A percentile compares a stretch with the other conserved stretches of the same genome.
Conservation (phyloP, 2,888 invertebrate species). For the Parthenolecanium corni region DNA sequence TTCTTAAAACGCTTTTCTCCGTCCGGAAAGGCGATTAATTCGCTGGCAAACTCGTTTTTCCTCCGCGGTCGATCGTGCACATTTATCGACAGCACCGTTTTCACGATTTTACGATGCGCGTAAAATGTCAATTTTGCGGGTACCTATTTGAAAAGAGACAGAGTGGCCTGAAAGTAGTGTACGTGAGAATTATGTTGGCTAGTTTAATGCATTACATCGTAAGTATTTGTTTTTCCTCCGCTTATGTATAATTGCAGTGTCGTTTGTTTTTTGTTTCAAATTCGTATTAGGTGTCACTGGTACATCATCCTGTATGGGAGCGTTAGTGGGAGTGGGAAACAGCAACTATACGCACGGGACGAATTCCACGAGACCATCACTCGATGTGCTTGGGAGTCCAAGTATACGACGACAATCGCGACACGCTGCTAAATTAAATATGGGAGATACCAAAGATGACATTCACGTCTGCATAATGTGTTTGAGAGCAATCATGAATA, state of each 20-base stretch:
- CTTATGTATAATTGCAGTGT: neutral
- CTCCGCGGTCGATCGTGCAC: neutral
- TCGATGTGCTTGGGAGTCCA: constrained; percentile 55
- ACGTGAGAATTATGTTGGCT: neutral
- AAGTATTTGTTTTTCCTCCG: too few relatives aligned
- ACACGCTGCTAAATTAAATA: constrained; percentile 77
- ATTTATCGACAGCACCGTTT: neutral
- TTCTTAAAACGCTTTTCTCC: neutral
- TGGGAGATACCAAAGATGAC: constrained; percentile 94
- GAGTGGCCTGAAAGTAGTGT: neutral
- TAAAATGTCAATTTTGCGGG: neutral
- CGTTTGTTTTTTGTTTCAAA: neutral
- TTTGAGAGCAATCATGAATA: constrained; percentile 98
- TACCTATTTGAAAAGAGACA: neutral
- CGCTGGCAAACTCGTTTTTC: neutral
- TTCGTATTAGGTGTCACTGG: constrained; percentile 9
- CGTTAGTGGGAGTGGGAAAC: constrained; percentile 23
- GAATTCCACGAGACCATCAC: constrained; percentile 34
- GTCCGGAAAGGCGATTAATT: neutral
- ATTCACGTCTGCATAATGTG: constrained; percentile 99
- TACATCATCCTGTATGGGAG: constrained; percentile 20
- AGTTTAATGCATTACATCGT: neutral
- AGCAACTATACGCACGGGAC: constrained; percentile 7
- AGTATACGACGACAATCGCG: constrained; percentile 61
- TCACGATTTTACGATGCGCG: neutral